These are phyloP conservation scores for Pristionchus japonicus DNA, from an alignment of 2,888 invertebrate species.

Conservation along the genomic window DNA sequence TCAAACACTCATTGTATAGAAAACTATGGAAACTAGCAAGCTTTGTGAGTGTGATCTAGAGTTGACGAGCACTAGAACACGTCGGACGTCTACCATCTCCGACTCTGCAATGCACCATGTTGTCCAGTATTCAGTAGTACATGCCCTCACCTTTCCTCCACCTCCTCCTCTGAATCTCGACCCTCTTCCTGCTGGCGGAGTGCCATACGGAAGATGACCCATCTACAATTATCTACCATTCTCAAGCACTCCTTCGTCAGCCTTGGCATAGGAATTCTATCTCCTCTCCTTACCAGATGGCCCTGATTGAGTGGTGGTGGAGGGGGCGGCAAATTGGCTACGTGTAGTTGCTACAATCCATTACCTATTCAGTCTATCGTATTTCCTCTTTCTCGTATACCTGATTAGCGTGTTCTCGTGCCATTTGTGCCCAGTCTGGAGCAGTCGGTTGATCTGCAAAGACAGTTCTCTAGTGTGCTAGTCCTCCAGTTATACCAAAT, in stretches of 20 bases:
- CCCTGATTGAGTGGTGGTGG: slow-evolving; percentile 7
- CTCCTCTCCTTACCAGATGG: not conserved
- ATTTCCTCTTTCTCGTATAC: not conserved
- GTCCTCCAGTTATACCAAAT: too few relatives aligned
- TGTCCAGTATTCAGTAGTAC: not conserved
- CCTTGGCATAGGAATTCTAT: not conserved
- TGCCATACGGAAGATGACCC: not conserved
- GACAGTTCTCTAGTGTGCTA: too few relatives aligned
- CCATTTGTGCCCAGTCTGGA: slow-evolving; percentile 11
- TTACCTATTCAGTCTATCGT: not conserved
- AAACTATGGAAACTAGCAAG: slow-evolving; percentile 28
- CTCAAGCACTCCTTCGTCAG: not conserved
- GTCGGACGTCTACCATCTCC: not conserved
- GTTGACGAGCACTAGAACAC: not conserved
- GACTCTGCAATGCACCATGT: not conserved
- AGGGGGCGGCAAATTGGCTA: not conserved
- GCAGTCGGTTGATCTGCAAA: not conserved
- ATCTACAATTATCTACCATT: too few relatives aligned
- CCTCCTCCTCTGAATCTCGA: slow-evolving; percentile 17
- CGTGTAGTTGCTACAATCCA: not conserved
- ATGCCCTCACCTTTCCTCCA: not conserved
- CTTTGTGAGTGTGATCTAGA: not conserved
- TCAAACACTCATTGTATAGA: not conserved
- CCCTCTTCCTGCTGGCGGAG: not conserved
- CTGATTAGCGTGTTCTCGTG: slow-evolving; percentile 29